These are phyloP conservation scores for Megastigmus dorsalis DNA, from an alignment of 2,888 invertebrate genomes.

Conservation along the genomic window DNA sequence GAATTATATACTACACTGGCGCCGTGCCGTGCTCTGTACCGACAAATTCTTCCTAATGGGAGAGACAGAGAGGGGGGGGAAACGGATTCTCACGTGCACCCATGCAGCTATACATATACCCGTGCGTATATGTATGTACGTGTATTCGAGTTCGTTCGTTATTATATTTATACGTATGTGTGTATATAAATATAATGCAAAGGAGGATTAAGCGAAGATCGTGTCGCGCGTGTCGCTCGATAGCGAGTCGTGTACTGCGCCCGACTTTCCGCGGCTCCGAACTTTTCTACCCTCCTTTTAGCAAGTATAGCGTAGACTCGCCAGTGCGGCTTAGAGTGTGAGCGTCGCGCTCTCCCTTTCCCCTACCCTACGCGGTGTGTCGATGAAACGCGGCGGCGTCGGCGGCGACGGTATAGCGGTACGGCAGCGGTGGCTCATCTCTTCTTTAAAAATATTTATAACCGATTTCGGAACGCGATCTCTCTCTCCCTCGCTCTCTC, in stretches of 20 bases:
- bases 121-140: background rate
- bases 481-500: background rate
- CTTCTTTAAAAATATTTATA: conserved; percentile 73
- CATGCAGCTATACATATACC: background rate
- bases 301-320: too few relatives aligned
- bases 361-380: conserved; percentile 45
- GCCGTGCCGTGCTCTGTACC: background rate
- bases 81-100: background rate
- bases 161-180: too few relatives aligned
- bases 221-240: conserved; percentile 60
- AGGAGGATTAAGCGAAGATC: background rate
- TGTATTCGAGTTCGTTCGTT: conserved; percentile 22
- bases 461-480: conserved; percentile 65
- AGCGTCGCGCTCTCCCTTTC: too few relatives aligned
- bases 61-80: too few relatives aligned
- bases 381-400: background rate
- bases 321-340: background rate
- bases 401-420: background rate
- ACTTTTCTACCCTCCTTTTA: conserved; percentile 74
- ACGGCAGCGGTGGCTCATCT: conserved; percentile 63
- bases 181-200: too few relatives aligned
- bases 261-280: conserved; percentile 65
- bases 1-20: too few relatives aligned
- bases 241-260: conserved; percentile 68
- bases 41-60: background rate